A percentile compares a stretch with the other conserved stretches of the same genome.
Conservation (phyloP, 1,140 invertebrate genomes). For the Vollenhovia emeryi region DNA sequence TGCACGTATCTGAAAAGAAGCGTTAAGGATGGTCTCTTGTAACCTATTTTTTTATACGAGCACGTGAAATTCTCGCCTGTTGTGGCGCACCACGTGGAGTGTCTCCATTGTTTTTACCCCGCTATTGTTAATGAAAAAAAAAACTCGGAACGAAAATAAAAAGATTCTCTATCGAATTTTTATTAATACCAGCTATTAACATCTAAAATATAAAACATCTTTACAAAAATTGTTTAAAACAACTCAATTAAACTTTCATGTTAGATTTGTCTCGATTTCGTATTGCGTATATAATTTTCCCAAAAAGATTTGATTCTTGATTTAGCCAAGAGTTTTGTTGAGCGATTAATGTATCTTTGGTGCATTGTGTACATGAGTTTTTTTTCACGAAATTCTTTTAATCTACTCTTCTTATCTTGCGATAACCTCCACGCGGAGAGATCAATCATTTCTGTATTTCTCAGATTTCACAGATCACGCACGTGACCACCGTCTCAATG, state of each 20-base stretch:
- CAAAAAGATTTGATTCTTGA: background rate
- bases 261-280: background rate
- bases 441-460: background rate
- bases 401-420: background rate
- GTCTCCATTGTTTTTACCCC: background rate
- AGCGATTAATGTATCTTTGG: background rate
- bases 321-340: background rate
- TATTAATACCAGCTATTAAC: background rate
- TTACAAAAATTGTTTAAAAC: background rate
- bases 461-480: background rate
- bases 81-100: background rate
- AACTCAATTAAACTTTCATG: background rate
- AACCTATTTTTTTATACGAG: constrained; percentile 6
- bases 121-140: background rate
- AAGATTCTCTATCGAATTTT: constrained; percentile 12
- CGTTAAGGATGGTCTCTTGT: background rate
- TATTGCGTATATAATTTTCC: background rate
- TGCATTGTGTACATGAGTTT: background rate
- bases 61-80: background rate
- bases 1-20: constrained; percentile 1
- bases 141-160: background rate
- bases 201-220: background rate
- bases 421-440: background rate
- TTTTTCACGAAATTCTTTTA: background rate
- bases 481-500: background rate